Evolutionary conservation across 2,888 invertebrate species (phyloP).

Genomic region (Automeris io): DNA sequence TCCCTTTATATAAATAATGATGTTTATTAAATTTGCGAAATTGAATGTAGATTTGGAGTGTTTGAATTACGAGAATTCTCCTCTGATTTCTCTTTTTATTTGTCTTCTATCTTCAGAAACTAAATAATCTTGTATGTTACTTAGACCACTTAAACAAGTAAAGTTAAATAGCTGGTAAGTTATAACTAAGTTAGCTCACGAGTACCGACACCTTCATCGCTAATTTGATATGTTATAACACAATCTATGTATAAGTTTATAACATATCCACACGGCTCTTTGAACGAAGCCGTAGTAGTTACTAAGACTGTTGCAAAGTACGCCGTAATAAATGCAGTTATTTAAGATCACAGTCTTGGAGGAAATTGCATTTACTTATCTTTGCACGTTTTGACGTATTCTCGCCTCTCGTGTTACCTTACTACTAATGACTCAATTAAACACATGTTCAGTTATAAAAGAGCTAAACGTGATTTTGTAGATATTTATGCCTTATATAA

Average conservation of each 20-base stretch:
- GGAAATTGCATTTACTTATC: constrained; percentile 61
- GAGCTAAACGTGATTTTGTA: constrained; percentile 3
- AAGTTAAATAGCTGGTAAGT: no score
- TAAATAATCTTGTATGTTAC: no score
- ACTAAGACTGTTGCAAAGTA: constrained; percentile 20
- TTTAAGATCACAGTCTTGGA: constrained; percentile 39
- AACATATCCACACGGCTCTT: constrained; percentile 20
- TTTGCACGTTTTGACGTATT: constrained; percentile 55
- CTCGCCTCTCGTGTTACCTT: constrained; percentile 51
- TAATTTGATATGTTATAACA: constrained; percentile 16
- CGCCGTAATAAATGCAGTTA: constrained; percentile 36
- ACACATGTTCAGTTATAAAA: constrained; percentile 23
- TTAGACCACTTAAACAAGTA: no score
- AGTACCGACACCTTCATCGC: constrained; percentile 5
- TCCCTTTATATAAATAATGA: no score
- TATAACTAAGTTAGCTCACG: not conserved
- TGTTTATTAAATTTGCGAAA: no score
- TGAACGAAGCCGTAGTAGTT: constrained; percentile 24
- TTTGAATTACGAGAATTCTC: no score
- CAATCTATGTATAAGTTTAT: constrained; percentile 15
- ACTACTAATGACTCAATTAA: constrained; percentile 63
- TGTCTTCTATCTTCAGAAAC: no score
- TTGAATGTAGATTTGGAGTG: no score
- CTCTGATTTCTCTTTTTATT: no score
- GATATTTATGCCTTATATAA: not conserved